phyloP scores from a whole-genome alignment of 35 echinoderm and acorn worm genomes.

The Lytechinus variegatus region DNA sequence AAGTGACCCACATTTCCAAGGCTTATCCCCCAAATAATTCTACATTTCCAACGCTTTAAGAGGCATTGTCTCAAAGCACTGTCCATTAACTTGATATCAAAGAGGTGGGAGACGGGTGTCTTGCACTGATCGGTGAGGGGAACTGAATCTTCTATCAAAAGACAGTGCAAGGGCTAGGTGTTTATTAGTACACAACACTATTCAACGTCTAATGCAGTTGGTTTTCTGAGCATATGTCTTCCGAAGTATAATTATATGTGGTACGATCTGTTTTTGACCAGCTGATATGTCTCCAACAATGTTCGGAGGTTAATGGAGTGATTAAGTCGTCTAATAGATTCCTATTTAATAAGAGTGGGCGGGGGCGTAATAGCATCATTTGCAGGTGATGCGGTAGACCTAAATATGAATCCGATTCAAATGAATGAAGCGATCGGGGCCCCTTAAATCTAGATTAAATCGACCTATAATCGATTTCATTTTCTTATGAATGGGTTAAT shows the following conservation, averaged over 20 bases:
- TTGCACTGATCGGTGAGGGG: too few species aligned
- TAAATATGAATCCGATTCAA: not conserved
- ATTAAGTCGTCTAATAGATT: not conserved
- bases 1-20: not conserved
- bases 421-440: not conserved
- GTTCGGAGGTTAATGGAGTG: not conserved
- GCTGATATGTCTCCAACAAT: not conserved
- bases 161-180: too few species aligned
- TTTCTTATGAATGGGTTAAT: not conserved
- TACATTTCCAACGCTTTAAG: not conserved
- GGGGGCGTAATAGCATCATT: not conserved
- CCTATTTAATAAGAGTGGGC: not conserved
- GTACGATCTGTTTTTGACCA: not conserved
- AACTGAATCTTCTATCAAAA: too few species aligned
- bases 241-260: too few species aligned
- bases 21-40: not conserved
- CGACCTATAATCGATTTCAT: not conserved
- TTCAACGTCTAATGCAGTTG: too few species aligned
- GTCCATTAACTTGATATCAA: not conserved
- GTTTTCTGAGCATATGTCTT: too few species aligned
- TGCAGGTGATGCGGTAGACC: not conserved
- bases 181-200: too few species aligned
- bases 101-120: not conserved
- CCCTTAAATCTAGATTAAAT: not conserved
- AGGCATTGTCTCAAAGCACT: not conserved